phyloP scores from a whole-genome alignment of 2,797 vertebrate genomes.

The Brachymystax lenok region DNA sequence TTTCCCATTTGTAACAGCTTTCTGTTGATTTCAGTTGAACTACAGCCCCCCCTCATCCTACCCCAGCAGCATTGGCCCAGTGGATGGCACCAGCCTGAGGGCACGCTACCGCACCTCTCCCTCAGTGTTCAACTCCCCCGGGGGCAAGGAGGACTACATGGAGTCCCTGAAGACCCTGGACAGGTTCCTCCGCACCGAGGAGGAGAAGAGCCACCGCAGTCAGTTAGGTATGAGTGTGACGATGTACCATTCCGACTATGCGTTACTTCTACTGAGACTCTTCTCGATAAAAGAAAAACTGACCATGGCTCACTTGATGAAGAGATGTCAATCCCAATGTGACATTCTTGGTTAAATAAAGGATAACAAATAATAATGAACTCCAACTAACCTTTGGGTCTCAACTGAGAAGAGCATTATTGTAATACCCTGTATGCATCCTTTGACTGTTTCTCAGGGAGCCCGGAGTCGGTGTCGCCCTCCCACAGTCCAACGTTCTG shows the following conservation, averaged over 20 bases:
- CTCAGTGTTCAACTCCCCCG: constrained; percentile 83
- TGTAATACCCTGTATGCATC: neutral
- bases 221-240: constrained; percentile 79
- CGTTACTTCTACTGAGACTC: too few relatives aligned
- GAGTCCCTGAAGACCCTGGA: constrained; percentile 87
- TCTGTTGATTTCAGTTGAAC: constrained; percentile 69
- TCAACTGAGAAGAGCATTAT: neutral
- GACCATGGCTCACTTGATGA: too few relatives aligned
- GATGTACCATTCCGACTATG: neutral
- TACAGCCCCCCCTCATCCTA: constrained; percentile 79
- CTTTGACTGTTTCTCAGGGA: constrained; percentile 72
- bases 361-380: too few relatives aligned
- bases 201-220: constrained; percentile 89
- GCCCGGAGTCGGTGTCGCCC: constrained; percentile 88
- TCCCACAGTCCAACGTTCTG: constrained; percentile 91
- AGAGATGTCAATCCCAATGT: too few relatives aligned
- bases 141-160: constrained; percentile 90
- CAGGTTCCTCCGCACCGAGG: constrained; percentile 86
- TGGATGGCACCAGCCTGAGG: constrained; percentile 80
- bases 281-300: too few relatives aligned
- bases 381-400: neutral
- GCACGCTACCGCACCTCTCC: constrained; percentile 89
- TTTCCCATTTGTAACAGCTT: neutral
- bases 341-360: too few relatives aligned
- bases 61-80: constrained; percentile 78